A percentile compares a stretch with the other conserved stretches of the same genome.
Evolutionary conservation across 2,888 invertebrate species (phyloP).

Genomic region (Molorchus minor): DNA sequence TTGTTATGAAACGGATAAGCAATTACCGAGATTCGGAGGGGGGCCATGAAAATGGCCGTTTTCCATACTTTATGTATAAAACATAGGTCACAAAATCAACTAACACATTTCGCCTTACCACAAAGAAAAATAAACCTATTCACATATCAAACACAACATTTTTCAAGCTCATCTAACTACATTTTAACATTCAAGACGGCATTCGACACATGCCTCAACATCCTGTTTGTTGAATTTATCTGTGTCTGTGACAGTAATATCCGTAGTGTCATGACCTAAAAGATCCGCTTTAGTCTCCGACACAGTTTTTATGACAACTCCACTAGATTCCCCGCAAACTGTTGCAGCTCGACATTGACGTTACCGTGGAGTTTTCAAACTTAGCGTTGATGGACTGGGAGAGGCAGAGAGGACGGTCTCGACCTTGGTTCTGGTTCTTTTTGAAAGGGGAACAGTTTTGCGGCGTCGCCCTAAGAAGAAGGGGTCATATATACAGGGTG

Average conservation of each 20-base stretch:
- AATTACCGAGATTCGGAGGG: no score
- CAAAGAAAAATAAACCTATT: no score
- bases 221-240: conserved; percentile 31
- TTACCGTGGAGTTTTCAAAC: conserved; percentile 47
- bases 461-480: conserved; percentile 58
- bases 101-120: no score
- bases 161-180: background rate
- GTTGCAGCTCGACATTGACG: conserved; percentile 53
- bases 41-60: no score
- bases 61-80: no score
- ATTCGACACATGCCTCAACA: conserved; percentile 3
- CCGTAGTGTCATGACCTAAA: conserved; percentile 42
- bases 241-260: conserved; percentile 52
- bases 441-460: conserved; percentile 60
- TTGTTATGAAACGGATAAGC: no score
- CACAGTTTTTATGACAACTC: conserved; percentile 61
- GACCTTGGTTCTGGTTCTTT: conserved; percentile 51
- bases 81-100: no score
- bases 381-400: conserved; percentile 57
- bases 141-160: no score
- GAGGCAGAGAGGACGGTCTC: conserved; percentile 60
- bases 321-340: conserved; percentile 61
- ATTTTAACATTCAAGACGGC: no score
- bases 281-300: conserved; percentile 52
- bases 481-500: no score